A percentile compares a stretch with the other conserved stretches of the same genome.
phyloP scores from a whole-genome alignment of 2,113 vertebrate genomes.

The Phyllopteryx taeniolatus region DNA sequence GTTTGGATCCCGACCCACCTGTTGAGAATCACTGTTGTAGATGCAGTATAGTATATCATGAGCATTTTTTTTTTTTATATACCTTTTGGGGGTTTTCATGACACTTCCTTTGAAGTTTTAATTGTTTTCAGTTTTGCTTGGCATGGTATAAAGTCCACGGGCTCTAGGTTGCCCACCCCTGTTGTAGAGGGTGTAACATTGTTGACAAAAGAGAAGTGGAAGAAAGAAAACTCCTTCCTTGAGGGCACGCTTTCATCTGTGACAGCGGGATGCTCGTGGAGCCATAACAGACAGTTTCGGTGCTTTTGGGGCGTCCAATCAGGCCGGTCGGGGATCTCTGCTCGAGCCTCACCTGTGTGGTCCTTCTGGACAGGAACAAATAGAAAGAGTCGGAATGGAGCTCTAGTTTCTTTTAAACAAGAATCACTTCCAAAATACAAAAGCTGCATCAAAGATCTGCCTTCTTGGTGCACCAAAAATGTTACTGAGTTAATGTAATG shows the following conservation, averaged over 20 bases:
- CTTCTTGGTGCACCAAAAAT: too few relatives aligned
- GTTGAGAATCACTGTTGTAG: too few relatives aligned
- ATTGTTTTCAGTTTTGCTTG: background rate
- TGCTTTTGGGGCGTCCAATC: background rate
- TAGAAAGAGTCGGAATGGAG: background rate
- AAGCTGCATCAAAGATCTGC: too few relatives aligned
- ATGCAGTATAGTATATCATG: too few relatives aligned
- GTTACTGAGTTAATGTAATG: slow-evolving; percentile 1
- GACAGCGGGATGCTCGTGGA: slow-evolving; percentile 65
- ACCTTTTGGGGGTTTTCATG: too few relatives aligned
- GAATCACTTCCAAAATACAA: background rate
- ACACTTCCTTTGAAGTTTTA: background rate
- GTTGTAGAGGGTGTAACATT: slow-evolving; percentile 72
- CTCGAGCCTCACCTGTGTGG: slow-evolving; percentile 31
- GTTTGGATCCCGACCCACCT: too few relatives aligned
- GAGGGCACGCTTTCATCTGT: slow-evolving; percentile 72
- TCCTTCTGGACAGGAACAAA: slow-evolving; percentile 23
- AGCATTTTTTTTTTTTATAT: too few relatives aligned
- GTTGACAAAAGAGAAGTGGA: slow-evolving; percentile 58
- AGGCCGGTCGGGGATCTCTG: slow-evolving; percentile 10
- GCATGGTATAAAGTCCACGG: background rate
- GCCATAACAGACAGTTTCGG: slow-evolving; percentile 62
- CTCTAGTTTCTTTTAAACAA: background rate
- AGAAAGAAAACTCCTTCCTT: slow-evolving; percentile 58
- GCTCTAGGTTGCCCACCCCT: slow-evolving; percentile 16